Evolutionary conservation across 2,113 vertebrate species (phyloP), one percentile per base, ranked within the genome.

Genomic region (Anoplopoma fimbria): DNA sequence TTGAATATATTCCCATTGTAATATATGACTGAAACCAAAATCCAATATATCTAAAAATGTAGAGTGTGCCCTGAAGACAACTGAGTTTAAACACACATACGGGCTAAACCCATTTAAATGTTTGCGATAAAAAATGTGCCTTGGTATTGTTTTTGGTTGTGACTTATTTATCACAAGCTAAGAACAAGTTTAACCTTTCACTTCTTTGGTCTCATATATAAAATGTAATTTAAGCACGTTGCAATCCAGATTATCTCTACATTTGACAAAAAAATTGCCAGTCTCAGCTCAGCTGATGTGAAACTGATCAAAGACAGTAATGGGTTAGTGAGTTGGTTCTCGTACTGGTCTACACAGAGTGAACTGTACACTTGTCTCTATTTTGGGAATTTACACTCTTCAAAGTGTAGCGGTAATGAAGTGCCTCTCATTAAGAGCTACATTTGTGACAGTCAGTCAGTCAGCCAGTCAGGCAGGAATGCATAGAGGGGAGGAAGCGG

Each of bases 341-440:
- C 70, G 63, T 84, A 63, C 64, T 71, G 60, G 61, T 82, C 72
- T 80, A 69, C 63, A 7, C 76, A 74, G 77, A 85, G 7, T 79
- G 75, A 75, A 85, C 81, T 51, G 27, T 76, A 75, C n/a, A 47
- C 79, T 83, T 79, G 82, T 88, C 87, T 86, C 82, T 87, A 87
- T 90, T 88, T 84, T 81, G 65, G 86, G 87, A 86, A 79, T 51
- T 86, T 77, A 69, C 55, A 81, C 81, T 89, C 90, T 90, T 89
- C 84, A 92, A 81, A 89, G 87, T 86, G 77, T 85, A 85, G 81
- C 62, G 57, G 82, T 88, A 93, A 93, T 92, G 84, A 91, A 92
- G 90, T 90, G 88, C 71, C 77, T 83, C 87, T 94, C 91, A 89
- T 95, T 92, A 93, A 91, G 86, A 87, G 82, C 75, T 86, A 73